These are phyloP conservation scores for Prosapia bicincta DNA, from an alignment of 2,888 invertebrate species.

Conservation along the genomic window DNA sequence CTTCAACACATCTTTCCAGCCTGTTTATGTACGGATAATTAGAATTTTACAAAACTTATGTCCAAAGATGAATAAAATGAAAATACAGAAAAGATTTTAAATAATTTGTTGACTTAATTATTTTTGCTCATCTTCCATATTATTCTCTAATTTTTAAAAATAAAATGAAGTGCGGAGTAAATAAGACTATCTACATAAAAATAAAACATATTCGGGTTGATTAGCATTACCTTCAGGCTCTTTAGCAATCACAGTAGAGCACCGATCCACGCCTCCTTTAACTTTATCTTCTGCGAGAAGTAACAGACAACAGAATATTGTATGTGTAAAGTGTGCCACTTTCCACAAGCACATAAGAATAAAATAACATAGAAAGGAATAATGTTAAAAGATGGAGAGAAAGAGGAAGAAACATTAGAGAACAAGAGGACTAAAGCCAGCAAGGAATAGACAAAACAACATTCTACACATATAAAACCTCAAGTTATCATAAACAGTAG, in stretches of 20 bases:
- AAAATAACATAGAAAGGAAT: conserved; percentile 9
- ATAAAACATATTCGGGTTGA: neutral
- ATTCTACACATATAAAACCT: neutral
- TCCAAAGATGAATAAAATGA: too few species aligned
- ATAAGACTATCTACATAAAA: neutral
- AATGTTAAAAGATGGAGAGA: conserved; percentile 5
- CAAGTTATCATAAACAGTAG: neutral
- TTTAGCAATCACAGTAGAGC: conserved; percentile 91
- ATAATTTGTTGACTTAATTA: too few species aligned
- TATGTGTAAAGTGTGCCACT: conserved; percentile 26
- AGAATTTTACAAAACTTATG: too few species aligned
- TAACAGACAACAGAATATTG: conserved; percentile 35
- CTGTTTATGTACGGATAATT: too few species aligned
- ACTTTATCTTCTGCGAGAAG: conserved; percentile 68
- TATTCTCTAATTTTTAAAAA: neutral
- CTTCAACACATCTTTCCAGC: too few species aligned
- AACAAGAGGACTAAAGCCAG: neutral
- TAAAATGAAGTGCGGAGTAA: neutral
- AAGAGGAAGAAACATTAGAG: neutral
- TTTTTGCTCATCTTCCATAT: neutral
- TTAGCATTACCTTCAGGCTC: conserved; percentile 74
- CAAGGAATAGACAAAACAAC: conserved; percentile 9
- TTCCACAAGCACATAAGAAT: conserved; percentile 15
- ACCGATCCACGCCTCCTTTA: conserved; percentile 88
- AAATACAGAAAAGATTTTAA: too few species aligned